Evolutionary conservation across 2,113 vertebrate species (phyloP), one percentile per base, ranked within the genome.

Genomic region (Eurypyga helias): DNA sequence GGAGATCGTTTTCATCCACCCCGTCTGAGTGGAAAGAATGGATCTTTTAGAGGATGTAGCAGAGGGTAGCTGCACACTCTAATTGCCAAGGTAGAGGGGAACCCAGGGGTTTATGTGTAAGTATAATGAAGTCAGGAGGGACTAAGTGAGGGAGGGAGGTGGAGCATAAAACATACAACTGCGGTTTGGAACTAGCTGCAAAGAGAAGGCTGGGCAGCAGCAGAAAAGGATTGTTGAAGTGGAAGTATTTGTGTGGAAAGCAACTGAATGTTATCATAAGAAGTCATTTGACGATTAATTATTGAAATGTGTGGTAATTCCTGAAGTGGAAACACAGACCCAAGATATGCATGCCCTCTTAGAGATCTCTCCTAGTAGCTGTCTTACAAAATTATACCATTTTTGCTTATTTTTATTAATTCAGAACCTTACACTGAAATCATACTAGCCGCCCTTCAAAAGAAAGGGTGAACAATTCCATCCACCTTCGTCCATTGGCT

Each of bases 341-440:
- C 26, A 48, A 31, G 17, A 16, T 0, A 1, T 33, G 11, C 2
- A 1, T 33, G 9, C 2, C 3, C 4, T 67, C 8, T 81, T 29
- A 45, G 31, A 57, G 34, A 49, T 11, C 31, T 79, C 31, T 36
- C 10, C 23, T 52, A 33, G 48, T 36, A 71, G 6, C 23, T 69
- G 55, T 45, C 3, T 5, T 67, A 64, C 3, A 45, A 41, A 28
- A 3, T 33, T 58, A 26, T 2, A 34, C 29, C 2, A 7, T 54
- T 90, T 77, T 73, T 49, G 18, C 3, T 81, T 52, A 11, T 28
- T 64, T 90, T 62, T 11, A 17, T 10, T 23, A 17, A 58, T 12
- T 57, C 6, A 17, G 34, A 45, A 51, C 34, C 55, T 60, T 55
- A 21, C 9, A 52, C 58, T 64, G 24, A 54, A 48, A 33, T 89